Conservation (phyloP, 2,113 vertebrate species). For the Tamias sibiricus region DNA sequence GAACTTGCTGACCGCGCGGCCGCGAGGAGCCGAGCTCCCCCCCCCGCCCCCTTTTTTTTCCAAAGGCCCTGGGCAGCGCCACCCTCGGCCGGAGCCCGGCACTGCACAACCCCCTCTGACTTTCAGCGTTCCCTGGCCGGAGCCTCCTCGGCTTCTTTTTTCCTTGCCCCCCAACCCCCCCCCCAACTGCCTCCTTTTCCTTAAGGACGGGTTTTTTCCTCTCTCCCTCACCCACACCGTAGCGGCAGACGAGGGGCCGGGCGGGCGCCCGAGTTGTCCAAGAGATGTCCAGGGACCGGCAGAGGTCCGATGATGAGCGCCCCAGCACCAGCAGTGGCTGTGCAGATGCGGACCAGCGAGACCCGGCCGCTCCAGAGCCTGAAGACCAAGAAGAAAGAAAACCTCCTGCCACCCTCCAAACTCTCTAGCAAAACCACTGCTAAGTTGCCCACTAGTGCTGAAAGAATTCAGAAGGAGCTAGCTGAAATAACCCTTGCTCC, state of each 20-base stretch:
- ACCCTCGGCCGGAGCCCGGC: constrained; percentile 77
- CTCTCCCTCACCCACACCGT: constrained; percentile 85
- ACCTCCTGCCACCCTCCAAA: constrained; percentile 93
- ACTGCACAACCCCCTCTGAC: constrained; percentile 86
- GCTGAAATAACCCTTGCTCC: no score
- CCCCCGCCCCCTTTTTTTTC: constrained; percentile 47
- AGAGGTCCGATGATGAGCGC: constrained; percentile 95
- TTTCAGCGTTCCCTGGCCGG: constrained; percentile 91
- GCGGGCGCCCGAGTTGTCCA: constrained; percentile 85
- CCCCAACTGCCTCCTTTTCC: constrained; percentile 88
- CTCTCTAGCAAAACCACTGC: constrained; percentile 96
- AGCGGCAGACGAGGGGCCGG: constrained; percentile 87
- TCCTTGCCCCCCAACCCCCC: constrained; percentile 53
- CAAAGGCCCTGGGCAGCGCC: constrained; percentile 79
- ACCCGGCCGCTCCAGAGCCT: constrained; percentile 92
- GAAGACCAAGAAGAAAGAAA: constrained; percentile 94
- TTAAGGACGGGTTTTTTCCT: constrained; percentile 84
- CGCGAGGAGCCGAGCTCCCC: constrained; percentile 68
- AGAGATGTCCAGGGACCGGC: constrained; percentile 94
- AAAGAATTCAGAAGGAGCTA: no score
- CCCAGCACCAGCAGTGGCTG: constrained; percentile 96
- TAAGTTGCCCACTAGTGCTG: constrained; percentile 95
- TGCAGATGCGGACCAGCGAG: constrained; percentile 94
- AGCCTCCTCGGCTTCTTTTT: constrained; percentile 86
- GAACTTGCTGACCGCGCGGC: constrained; percentile 85